Evolutionary conservation across 2,888 invertebrate genomes (phyloP), one percentile per base, ranked within the genome.

Genomic region (Drosophila planitibia): DNA sequence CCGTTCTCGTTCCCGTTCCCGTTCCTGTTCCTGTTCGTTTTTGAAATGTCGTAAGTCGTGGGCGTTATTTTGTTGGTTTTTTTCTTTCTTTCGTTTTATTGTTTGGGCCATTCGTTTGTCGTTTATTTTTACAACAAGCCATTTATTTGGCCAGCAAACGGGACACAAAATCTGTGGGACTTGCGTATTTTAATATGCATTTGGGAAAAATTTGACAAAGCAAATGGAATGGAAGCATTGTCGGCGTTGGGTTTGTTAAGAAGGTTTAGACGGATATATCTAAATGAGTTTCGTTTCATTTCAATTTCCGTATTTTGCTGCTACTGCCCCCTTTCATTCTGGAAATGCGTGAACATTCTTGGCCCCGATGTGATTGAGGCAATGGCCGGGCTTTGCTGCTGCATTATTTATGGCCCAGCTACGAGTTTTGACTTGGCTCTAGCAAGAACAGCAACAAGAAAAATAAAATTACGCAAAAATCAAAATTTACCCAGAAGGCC

Each of bases 131-230:
- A 91, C 83, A 73, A 77, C 80, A 78, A 67, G 74, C 71, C 88
- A 90, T 91, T 89, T 90, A 79, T 90, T 88, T 90, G 89, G 81
- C 69, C 86, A 77, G 74, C 70, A 63, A 67, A 74, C 70, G 54
- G 57, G 49, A 55, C 59, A 70, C 68, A 64, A 65, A 74, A 71
- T 79, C 81, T 76, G 76, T 72, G 76, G 79, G 73, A 76, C 57
- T 62, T 72, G 67, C 63, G 78, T 79, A 83, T 91, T 91, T 91
- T 91, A 91, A 91, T 90, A 92, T 91, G 85, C 91, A 90, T 91
- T 90, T 91, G 92, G 92, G 92, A 89, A 83, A 89, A 77, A 89
- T 91, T 88, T 75, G 74, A 53, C 69, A 28, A 30, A 16, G 9
- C 25, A 47, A 47, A 16, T 47, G 30, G 19, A 12, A 52, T 81